Evolutionary conservation across 2,888 invertebrate species (phyloP).

Genomic region (Apodemia zela): DNA sequence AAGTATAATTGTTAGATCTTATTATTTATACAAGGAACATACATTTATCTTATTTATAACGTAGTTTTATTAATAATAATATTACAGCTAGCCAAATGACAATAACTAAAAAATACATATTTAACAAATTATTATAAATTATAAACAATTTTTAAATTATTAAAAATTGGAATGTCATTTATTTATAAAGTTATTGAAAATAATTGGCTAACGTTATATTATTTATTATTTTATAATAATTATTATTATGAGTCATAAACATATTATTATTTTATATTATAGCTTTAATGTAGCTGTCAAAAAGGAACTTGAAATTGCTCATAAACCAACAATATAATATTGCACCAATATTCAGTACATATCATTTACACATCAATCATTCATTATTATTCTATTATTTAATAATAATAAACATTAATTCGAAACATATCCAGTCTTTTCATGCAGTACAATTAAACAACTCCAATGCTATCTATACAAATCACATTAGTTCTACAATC

Average conservation of each 20-base stretch:
- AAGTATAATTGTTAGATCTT: too few species aligned
- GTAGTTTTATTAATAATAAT: too few species aligned
- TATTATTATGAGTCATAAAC: background rate
- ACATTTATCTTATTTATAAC: background rate
- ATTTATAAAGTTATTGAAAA: background rate
- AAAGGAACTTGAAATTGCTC: background rate
- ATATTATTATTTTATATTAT: background rate
- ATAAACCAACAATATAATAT: slow-evolving; percentile 7
- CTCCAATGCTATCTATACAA: background rate
- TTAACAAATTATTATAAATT: background rate
- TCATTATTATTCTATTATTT: slow-evolving; percentile 13
- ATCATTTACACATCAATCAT: slow-evolving; percentile 6
- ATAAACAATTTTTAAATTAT: background rate
- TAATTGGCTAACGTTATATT: background rate
- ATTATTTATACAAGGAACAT: background rate
- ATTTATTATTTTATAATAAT: background rate
- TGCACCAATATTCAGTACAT: background rate
- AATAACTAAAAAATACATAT: background rate
- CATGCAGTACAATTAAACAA: slow-evolving; percentile 4
- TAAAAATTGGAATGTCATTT: slow-evolving; percentile 1
- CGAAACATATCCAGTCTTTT: slow-evolving; percentile 13
- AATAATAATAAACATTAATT: slow-evolving; percentile 10
- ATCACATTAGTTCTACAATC: background rate
- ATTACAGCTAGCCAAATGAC: background rate
- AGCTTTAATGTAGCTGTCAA: background rate